Base-by-base conservation (phyloP, 2,888 invertebrate species). In the Melipona bicolor region DNA sequence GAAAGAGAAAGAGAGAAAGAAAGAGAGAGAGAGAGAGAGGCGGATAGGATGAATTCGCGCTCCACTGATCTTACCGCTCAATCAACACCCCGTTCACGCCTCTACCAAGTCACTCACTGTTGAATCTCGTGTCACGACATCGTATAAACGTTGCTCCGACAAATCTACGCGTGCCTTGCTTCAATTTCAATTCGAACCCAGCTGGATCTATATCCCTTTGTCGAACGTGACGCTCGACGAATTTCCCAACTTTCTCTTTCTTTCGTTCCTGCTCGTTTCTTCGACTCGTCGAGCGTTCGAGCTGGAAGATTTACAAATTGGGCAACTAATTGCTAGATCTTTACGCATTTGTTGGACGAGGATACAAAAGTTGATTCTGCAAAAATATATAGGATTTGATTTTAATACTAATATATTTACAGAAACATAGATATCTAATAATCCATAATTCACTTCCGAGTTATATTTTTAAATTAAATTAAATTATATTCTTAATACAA, bases 31-130 rank as follows among this genome's bases (percentile, higher is more conserved):
- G 19, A 52, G 52, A 19, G 17, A 52, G 6, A 52, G 52, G 19
- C 21, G 1, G 61, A 32, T 74, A 32, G 49, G 80, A 87, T 89
- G 89, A 85, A 91, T 91, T 91, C 87, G 88, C 90, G 91, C 89
- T 91, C 87, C 87, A 91, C 84, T 90, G 90, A 88, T 91, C 89
- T 91, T 85, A 91, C 88, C 88, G 85, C 90, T 91, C 87, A 90
- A 91, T 91, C 91, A 88, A 87, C 88, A 87, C 79, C 80, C 84
- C 75, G 85, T 85, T 87, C 87, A 72, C 84, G 80, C 86, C 84
- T 87, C 78, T 74, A 73, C 77, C 84, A 83, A 90, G 84, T 89
- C 89, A 84, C 77, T 89, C 84, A 36, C 62, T 54, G 70, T 83
- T 79, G 73, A 80, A 85, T 87, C 87, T 89, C 79, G 82, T 87